phyloP scores from a whole-genome alignment of 30 jellyfish, hydroid and myxozoan genomes.

The Sanderia malayensis region DNA sequence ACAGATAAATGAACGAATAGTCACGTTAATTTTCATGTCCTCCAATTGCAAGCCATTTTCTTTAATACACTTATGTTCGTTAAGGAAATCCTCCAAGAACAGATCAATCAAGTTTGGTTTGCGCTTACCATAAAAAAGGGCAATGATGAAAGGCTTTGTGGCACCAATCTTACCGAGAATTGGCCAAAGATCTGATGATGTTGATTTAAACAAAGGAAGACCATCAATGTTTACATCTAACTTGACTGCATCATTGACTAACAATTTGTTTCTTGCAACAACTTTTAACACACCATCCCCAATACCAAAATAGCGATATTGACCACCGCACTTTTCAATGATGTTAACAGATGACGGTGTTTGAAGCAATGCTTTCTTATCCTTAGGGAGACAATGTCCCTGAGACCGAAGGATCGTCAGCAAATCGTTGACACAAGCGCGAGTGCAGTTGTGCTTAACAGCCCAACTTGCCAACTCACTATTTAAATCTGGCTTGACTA shows the following conservation, averaged over 20 bases:
- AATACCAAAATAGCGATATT: constrained; percentile 9
- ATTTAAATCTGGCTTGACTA: background rate
- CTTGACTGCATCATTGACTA: background rate
- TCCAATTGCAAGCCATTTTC: constrained; percentile 12
- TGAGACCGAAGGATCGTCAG: background rate
- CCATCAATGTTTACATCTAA: constrained; percentile 12
- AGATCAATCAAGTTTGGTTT: constrained; percentile 52
- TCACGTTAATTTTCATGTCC: background rate
- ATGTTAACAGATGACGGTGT: constrained; percentile 2
- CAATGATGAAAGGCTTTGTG: constrained; percentile 18
- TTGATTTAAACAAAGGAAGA: constrained; percentile 18
- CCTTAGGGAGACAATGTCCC: background rate
- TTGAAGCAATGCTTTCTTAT: constrained; percentile 4
- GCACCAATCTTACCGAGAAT: constrained; percentile 3
- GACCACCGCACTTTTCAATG: constrained; percentile 14
- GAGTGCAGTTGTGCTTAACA: constrained; percentile 2
- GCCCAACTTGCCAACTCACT: constrained; percentile 8
- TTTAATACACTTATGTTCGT: constrained; percentile 19
- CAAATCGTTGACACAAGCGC: constrained; percentile 7
- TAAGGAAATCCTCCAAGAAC: constrained; percentile 36
- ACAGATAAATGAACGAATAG: constrained; percentile 18
- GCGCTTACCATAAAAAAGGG: constrained; percentile 44
- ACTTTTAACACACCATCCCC: background rate
- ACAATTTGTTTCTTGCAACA: background rate
- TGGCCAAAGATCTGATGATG: constrained; percentile 18